These are phyloP conservation scores for Malurus cyaneus DNA, from an alignment of 2,113 vertebrate genomes.

Conservation along the genomic window DNA sequence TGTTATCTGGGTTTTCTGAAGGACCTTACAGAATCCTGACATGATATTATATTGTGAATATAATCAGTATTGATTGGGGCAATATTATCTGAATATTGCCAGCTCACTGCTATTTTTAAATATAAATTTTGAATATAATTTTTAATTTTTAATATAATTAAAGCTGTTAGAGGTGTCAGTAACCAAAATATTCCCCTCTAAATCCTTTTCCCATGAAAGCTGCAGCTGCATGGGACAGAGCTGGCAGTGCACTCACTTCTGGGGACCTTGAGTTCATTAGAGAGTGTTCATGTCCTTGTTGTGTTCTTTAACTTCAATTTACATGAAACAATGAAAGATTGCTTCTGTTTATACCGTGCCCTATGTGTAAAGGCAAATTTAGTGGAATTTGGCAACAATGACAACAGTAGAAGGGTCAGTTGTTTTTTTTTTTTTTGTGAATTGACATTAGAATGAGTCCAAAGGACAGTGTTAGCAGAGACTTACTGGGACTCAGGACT, in stretches of 20 bases:
- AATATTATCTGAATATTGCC: neutral
- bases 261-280: neutral
- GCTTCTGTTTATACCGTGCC: neutral
- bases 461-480: neutral
- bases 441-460: neutral
- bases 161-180: neutral
- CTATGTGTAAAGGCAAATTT: neutral
- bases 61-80: neutral
- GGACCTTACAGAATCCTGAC: neutral
- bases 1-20: neutral
- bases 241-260: neutral
- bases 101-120: neutral
- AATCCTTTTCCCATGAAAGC: neutral
- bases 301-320: neutral
- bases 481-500: neutral
- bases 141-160: too few relatives aligned
- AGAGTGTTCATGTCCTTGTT: neutral
- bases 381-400: neutral
- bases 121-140: too few relatives aligned
- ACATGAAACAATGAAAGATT: neutral
- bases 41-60: neutral
- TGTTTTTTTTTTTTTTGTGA: neutral
- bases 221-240: neutral
- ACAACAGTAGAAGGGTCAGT: neutral
- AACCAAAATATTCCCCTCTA: neutral